phyloP scores from a whole-genome alignment of 2,113 vertebrate genomes.

The Acrocephalus kingi region DNA sequence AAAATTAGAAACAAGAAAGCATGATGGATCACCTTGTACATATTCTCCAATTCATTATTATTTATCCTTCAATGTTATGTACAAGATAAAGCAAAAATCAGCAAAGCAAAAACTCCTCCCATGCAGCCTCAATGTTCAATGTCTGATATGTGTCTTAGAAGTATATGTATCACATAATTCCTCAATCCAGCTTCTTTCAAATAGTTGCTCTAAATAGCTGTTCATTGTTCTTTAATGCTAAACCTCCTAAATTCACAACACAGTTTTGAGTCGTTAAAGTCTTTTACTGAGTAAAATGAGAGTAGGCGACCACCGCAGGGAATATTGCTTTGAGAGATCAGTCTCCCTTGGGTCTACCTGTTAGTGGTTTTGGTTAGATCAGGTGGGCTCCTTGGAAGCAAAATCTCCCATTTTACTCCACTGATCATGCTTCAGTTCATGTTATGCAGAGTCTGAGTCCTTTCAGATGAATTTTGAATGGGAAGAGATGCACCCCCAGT shows the following conservation, averaged over 20 bases:
- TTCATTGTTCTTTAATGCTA: background rate
- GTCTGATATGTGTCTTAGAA: background rate
- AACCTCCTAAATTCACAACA: background rate
- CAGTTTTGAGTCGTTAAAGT: rapidly evolving
- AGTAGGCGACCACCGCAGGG: background rate
- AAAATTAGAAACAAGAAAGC: background rate
- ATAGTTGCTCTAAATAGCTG: background rate
- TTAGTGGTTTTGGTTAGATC: background rate
- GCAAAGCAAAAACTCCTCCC: background rate
- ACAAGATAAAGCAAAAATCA: background rate
- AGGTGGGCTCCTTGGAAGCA: background rate
- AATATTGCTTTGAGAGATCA: background rate
- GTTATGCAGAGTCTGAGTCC: background rate
- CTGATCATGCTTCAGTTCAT: background rate
- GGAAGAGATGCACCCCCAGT: background rate
- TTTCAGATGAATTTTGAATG: background rate
- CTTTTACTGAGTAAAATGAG: background rate
- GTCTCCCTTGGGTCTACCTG: background rate
- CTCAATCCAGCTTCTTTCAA: background rate
- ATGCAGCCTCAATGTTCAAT: background rate
- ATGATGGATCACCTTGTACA: background rate
- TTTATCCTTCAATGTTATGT: background rate
- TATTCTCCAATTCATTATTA: background rate
- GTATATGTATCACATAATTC: background rate
- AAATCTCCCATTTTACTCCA: background rate